These are phyloP conservation scores for Catocala sponsa DNA, from an alignment of 2,888 invertebrate genomes.

Conservation along the genomic window DNA sequence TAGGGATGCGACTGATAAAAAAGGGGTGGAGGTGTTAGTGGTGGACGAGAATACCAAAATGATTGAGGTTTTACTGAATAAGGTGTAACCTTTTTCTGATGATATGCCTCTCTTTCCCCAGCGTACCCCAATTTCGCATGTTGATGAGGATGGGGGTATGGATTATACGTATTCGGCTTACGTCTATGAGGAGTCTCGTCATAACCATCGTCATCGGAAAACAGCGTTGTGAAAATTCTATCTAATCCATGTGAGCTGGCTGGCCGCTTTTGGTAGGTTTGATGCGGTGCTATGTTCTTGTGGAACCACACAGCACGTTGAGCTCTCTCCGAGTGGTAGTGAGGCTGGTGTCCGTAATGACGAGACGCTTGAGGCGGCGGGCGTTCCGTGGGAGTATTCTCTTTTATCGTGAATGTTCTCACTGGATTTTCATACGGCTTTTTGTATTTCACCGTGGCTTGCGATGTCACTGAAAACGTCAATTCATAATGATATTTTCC, in stretches of 20 bases:
- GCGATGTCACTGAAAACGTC: slow-evolving; percentile 89
- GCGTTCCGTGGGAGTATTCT: slow-evolving; percentile 68
- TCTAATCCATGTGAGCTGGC: slow-evolving; percentile 60
- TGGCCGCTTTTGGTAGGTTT: slow-evolving; percentile 53
- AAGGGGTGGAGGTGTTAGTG: slow-evolving; percentile 61
- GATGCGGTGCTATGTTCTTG: slow-evolving; percentile 70
- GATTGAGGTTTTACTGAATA: slow-evolving; percentile 67
- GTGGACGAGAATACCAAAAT: slow-evolving; percentile 67
- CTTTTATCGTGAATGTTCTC: slow-evolving; percentile 90
- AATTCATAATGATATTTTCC: slow-evolving; percentile 89
- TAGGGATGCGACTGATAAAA: slow-evolving; percentile 63
- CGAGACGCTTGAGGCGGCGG: slow-evolving; percentile 51
- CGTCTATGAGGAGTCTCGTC: slow-evolving; percentile 59
- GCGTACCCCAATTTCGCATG: slow-evolving; percentile 68
- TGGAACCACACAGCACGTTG: slow-evolving; percentile 79
- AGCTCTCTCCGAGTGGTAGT: slow-evolving; percentile 52
- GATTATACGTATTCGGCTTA: slow-evolving; percentile 57
- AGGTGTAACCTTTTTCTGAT: slow-evolving; percentile 66
- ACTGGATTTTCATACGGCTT: slow-evolving; percentile 86
- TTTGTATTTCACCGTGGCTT: slow-evolving; percentile 80
- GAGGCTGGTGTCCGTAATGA: slow-evolving; percentile 21
- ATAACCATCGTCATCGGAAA: slow-evolving; percentile 71
- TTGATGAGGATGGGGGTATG: slow-evolving; percentile 57
- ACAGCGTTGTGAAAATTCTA: slow-evolving; percentile 77
- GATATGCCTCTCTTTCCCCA: slow-evolving; percentile 61